Base-by-base conservation (phyloP, 2,113 vertebrate species). In the Otus sunia region DNA sequence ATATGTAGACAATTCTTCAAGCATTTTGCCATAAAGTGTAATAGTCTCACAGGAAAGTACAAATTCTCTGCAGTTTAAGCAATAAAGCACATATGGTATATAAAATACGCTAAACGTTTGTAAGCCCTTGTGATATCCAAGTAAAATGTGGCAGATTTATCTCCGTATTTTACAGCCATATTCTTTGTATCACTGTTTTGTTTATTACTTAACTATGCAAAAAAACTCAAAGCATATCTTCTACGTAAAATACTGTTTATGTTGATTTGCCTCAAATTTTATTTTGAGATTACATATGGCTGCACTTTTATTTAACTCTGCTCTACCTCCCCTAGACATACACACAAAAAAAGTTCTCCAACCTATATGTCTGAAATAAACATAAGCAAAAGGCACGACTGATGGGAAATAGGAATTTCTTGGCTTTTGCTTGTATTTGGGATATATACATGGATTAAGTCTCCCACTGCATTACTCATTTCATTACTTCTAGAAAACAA, bases 381-480 rank as follows among this genome's bases (percentile, higher is more conserved):
- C 43, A 59, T 9, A 77, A 77, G 39, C 47, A 72, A 87, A 92
- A 39, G 37, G 43, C 69, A 79, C 8, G 71, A 15, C 41, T 71
- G 32, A 66, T 1, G 3, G 29, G 29, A 88, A 73, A 77, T 1
- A 56, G 50, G 59, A 59, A 84, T 78, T 86, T 74, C 64, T 94
- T 88, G 66, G 60, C 67, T 77, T 69, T 71, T 3, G 2, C 77
- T 67, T 52, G 4, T 67, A 50, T 76, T 96, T 92, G 78, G 78
- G 45, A 74, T 52, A 67, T 25, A 41, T 39, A 66, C 11, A 6
- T 36, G 62, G 29, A 77, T 30, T 91, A 75, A 89, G 63, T 27
- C 88, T 95, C 76, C 90, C 86, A 83, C 75, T 68, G 64, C 88
- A 93, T 95, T 88, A 81, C 72, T 92, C 83, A 79, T 62, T 74